phyloP scores from a whole-genome alignment of 35 echinoderm and acorn worm genomes.

The Anneissia japonica region DNA sequence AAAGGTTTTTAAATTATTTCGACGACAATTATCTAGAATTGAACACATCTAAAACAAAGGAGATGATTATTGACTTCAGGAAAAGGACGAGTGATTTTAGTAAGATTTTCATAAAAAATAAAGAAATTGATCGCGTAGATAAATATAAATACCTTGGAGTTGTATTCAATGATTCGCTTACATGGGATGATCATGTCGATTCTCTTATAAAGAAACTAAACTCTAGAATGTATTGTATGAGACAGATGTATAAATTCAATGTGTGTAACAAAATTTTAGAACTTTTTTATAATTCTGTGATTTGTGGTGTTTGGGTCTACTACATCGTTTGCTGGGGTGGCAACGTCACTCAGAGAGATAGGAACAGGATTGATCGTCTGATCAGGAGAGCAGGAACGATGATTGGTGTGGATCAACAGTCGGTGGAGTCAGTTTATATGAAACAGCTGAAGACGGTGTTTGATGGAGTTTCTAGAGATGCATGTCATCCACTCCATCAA shows the following conservation, averaged over 20 bases:
- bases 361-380: neutral
- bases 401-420: too few species aligned
- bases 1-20: conserved; percentile 29
- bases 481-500: too few species aligned
- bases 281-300: neutral
- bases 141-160: neutral
- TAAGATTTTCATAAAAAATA: neutral
- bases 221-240: neutral
- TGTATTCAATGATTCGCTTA: neutral
- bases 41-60: conserved; percentile 45
- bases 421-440: too few species aligned
- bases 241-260: neutral
- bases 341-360: neutral
- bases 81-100: neutral
- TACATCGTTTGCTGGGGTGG: neutral
- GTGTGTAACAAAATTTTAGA: neutral
- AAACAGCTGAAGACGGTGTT: too few species aligned
- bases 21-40: conserved; percentile 24
- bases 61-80: conserved; percentile 42
- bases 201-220: neutral
- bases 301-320: neutral
- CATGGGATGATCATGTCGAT: neutral
- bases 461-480: too few species aligned
- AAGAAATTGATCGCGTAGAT: neutral
- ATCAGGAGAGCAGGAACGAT: too few species aligned